Evolutionary conservation across 2,113 vertebrate species (phyloP).

Genomic region (Tetraodon nigroviridis): DNA sequence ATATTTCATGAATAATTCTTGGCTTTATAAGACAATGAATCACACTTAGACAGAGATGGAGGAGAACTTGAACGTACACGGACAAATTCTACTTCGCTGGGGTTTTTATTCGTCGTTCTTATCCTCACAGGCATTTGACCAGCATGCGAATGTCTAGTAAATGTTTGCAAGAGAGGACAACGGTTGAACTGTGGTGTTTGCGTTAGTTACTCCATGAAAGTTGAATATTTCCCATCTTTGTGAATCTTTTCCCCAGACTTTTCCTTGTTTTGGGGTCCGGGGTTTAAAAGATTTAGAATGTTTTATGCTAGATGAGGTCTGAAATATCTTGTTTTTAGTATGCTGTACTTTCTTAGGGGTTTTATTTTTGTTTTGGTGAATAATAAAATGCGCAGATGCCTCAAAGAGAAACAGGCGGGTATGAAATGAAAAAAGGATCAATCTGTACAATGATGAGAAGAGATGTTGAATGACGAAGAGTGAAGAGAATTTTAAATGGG

Average conservation of each 20-base stretch:
- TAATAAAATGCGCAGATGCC: slow-evolving; percentile 41
- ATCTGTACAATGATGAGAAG: slow-evolving; percentile 13
- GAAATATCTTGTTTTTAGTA: slow-evolving; percentile 22
- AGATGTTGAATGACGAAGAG: slow-evolving; percentile 8
- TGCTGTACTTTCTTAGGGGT: slow-evolving; percentile 25
- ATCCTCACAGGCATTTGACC: slow-evolving; percentile 14
- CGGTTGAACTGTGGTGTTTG: not conserved
- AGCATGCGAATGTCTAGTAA: slow-evolving; percentile 27
- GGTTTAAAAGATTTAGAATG: slow-evolving; percentile 16
- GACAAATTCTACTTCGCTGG: slow-evolving; percentile 21
- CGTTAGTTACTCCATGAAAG: not conserved
- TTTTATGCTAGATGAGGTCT: slow-evolving; percentile 25
- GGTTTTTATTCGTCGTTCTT: slow-evolving; percentile 18
- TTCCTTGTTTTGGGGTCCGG: slow-evolving; percentile 18
- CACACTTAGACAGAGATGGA: slow-evolving; percentile 18
- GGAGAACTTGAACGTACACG: slow-evolving; percentile 3
- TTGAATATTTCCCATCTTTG: slow-evolving; percentile 8
- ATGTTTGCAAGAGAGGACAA: slow-evolving; percentile 34
- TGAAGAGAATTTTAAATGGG: not conserved
- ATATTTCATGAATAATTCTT: slow-evolving; percentile 6
- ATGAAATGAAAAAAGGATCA: slow-evolving; percentile 2
- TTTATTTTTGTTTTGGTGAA: slow-evolving; percentile 36
- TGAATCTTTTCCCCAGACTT: not conserved
- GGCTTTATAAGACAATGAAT: slow-evolving; percentile 26
- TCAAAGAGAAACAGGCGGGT: slow-evolving; percentile 14